Conservation (phyloP, 2,797 vertebrate species). For the Acanthiza pusilla region DNA sequence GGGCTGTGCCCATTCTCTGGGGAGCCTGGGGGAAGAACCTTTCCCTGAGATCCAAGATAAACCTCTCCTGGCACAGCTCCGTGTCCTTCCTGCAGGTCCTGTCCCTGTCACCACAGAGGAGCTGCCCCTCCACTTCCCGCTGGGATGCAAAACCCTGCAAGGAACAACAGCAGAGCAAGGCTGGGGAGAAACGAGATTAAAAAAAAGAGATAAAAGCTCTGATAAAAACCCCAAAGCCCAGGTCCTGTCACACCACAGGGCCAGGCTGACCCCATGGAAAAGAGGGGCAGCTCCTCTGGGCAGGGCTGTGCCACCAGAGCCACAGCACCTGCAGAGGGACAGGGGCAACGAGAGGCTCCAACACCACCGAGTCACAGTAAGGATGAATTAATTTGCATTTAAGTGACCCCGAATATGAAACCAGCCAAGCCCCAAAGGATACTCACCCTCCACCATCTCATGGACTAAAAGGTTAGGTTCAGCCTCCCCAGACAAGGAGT, state of each 20-base stretch:
- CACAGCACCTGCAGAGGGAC: not conserved
- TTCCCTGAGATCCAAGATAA: accelerated
- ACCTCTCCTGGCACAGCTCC: not conserved
- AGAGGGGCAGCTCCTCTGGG: not conserved
- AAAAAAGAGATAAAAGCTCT: not conserved
- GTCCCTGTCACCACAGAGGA: not conserved
- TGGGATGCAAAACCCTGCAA: not conserved
- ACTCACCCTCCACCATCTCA: not conserved
- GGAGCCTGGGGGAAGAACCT: not conserved
- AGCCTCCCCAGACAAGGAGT: not conserved
- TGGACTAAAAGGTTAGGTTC: not conserved
- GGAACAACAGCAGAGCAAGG: not conserved
- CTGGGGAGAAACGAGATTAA: not conserved
- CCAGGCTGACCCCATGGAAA: accelerated
- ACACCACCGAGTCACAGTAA: accelerated
- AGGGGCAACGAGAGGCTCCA: accelerated
- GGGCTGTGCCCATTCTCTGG: not conserved
- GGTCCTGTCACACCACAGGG: accelerated
- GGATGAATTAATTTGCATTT: accelerated
- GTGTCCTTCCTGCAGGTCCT: accelerated
- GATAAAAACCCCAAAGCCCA: not conserved
- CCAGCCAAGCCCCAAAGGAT: not conserved
- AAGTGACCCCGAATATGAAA: accelerated
- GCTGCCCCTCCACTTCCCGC: not conserved
- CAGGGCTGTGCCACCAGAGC: not conserved